Percentiles rank a stretch among this genome's conserved stretches.
These are phyloP conservation scores for Zingel zingel DNA, from an alignment of 2,113 vertebrate genomes.

Conservation along the genomic window DNA sequence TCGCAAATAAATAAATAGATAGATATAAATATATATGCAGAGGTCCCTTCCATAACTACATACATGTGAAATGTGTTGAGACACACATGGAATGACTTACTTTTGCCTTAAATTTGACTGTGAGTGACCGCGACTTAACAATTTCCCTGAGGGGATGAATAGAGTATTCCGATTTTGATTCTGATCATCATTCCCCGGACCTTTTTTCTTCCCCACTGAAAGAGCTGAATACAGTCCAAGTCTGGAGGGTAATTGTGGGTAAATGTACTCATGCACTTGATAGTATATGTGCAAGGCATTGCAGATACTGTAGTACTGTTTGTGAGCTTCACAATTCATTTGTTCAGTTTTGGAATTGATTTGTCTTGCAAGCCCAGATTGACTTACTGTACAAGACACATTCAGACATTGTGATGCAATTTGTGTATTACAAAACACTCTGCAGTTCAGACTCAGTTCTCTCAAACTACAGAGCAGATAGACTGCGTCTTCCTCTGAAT, in stretches of 20 bases:
- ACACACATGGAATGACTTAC: not conserved
- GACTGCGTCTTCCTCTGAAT: constrained; percentile 28
- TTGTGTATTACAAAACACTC: constrained; percentile 24
- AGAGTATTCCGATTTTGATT: no score
- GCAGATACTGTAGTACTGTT: not conserved
- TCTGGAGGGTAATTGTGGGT: not conserved
- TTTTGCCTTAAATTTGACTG: no score
- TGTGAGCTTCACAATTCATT: not conserved
- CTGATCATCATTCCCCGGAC: no score
- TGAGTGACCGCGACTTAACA: no score
- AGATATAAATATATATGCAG: not conserved
- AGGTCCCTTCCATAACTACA: not conserved
- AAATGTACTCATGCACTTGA: not conserved
- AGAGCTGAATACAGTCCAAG: no score
- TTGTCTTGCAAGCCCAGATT: constrained; percentile 4
- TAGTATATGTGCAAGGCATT: not conserved
- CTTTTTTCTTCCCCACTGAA: no score
- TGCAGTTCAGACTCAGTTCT: not conserved
- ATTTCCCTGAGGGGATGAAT: no score
- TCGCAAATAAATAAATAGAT: no score
- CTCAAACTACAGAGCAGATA: constrained; percentile 26
- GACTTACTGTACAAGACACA: constrained; percentile 4
- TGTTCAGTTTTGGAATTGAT: not conserved
- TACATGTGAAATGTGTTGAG: not conserved
- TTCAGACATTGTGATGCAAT: constrained; percentile 11